phyloP scores from a whole-genome alignment of 2,888 invertebrate genomes.

The Palloptera scutellata region DNA sequence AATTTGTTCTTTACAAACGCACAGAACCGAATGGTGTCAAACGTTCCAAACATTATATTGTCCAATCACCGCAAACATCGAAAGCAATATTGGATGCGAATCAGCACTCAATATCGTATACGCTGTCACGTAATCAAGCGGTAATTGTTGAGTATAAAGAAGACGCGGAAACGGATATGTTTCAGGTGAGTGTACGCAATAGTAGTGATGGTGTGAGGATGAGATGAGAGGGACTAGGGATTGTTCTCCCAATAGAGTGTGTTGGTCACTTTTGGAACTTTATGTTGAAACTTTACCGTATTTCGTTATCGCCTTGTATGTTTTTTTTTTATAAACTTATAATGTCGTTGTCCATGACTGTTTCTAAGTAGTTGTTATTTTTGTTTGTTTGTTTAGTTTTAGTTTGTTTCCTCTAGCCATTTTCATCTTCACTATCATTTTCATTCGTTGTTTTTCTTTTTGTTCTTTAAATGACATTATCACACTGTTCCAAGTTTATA shows the following conservation, averaged over 20 bases:
- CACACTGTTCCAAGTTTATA: not conserved
- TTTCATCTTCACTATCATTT: not conserved
- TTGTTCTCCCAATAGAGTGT: not conserved
- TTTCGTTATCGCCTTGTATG: too few relatives aligned
- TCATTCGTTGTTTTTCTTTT: not conserved
- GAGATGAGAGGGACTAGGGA: not conserved
- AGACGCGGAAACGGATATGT: constrained; percentile 98
- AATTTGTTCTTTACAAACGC: constrained; percentile 89
- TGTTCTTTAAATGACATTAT: not conserved
- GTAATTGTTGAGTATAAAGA: constrained; percentile 98
- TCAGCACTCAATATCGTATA: constrained; percentile 97
- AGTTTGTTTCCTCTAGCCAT: too few relatives aligned
- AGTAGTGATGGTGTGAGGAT: not conserved
- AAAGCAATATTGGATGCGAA: constrained; percentile 93
- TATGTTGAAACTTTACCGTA: too few relatives aligned
- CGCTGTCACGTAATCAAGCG: constrained; percentile 93
- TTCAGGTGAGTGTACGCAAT: constrained; percentile 77
- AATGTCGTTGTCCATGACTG: too few relatives aligned
- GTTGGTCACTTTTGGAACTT: too few relatives aligned
- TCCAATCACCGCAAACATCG: constrained; percentile 93
- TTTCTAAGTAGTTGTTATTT: too few relatives aligned
- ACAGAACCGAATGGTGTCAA: constrained; percentile 90
- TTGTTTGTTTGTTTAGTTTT: too few relatives aligned
- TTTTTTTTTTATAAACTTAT: too few relatives aligned
- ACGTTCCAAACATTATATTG: constrained; percentile 93